These are phyloP conservation scores for Solenodon paradoxus DNA, from an alignment of 2,113 vertebrate species.

Conservation along the genomic window DNA sequence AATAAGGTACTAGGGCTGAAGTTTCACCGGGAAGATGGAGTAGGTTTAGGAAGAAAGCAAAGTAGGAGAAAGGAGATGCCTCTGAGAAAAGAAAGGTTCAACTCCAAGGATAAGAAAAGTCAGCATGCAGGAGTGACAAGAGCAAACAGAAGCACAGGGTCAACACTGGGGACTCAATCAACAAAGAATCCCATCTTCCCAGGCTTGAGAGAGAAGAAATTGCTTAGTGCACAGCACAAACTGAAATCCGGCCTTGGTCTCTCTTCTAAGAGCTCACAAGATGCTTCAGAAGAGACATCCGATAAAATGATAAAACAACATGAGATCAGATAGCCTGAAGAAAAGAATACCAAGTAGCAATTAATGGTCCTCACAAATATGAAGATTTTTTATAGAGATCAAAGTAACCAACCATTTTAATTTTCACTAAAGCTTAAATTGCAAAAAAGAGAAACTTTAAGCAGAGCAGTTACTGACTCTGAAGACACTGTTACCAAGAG, in stretches of 20 bases:
- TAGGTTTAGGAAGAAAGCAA: not conserved
- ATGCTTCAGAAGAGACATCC: not conserved
- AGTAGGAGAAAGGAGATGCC: not conserved
- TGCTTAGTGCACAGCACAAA: not conserved
- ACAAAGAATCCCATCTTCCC: not conserved
- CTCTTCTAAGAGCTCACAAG: not conserved
- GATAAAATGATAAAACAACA: not conserved
- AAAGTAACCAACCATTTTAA: slow-evolving; percentile 39
- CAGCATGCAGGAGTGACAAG: not conserved
- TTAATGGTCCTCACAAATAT: slow-evolving; percentile 15
- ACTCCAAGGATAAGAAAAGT: not conserved
- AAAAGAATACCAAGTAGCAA: slow-evolving; percentile 2
- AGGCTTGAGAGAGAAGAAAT: not conserved
- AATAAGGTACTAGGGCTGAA: not conserved
- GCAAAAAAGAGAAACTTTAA: slow-evolving; percentile 13
- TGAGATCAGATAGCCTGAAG: not conserved
- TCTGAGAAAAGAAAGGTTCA: not conserved
- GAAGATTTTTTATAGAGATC: slow-evolving; percentile 22
- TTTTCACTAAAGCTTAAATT: slow-evolving; percentile 31
- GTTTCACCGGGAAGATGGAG: not conserved
- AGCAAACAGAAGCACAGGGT: not conserved
- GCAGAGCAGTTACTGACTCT: not conserved
- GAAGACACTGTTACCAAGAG: not conserved
- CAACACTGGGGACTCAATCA: not conserved
- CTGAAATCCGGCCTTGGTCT: not conserved